Evolutionary conservation across 1,140 invertebrate genomes (phyloP).

Genomic region (Drosophila mauritiana): DNA sequence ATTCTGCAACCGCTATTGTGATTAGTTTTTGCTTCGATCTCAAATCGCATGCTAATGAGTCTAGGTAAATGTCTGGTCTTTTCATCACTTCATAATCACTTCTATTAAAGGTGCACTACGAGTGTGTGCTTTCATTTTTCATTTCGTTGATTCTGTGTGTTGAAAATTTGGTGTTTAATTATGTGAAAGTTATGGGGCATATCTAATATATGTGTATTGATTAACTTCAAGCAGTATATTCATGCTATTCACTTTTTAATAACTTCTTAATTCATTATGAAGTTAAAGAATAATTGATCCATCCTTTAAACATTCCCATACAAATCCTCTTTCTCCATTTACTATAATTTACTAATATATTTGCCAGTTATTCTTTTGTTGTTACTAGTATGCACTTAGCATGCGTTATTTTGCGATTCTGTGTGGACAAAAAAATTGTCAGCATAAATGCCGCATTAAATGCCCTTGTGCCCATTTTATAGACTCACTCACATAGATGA

Average conservation of each 20-base stretch:
- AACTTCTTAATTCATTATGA: no score
- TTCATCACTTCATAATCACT: slow-evolving; percentile 21
- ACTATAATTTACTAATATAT: slow-evolving; percentile 5
- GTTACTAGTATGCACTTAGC: slow-evolving; percentile 11
- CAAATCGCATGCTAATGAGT: slow-evolving; percentile 40
- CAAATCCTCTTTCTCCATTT: no score
- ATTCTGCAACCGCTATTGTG: slow-evolving; percentile 20
- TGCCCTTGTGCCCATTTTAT: slow-evolving; percentile 71
- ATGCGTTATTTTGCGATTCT: slow-evolving; percentile 25
- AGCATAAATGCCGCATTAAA: slow-evolving; percentile 53
- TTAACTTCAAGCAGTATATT: no score
- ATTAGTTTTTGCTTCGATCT: slow-evolving; percentile 13
- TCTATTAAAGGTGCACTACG: slow-evolving; percentile 1
- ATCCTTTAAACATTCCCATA: background rate
- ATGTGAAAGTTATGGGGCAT: no score
- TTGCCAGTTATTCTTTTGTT: slow-evolving; percentile 8
- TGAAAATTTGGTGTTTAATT: background rate
- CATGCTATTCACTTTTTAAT: no score
- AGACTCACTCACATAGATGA: slow-evolving; percentile 37
- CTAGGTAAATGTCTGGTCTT: slow-evolving; percentile 28
- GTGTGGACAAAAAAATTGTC: slow-evolving; percentile 29
- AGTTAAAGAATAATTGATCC: background rate
- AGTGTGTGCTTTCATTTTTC: background rate
- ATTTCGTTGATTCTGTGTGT: background rate
- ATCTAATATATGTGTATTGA: no score